Evolutionary conservation across 2,797 vertebrate genomes (phyloP).

Genomic region (Caiman crocodilus): DNA sequence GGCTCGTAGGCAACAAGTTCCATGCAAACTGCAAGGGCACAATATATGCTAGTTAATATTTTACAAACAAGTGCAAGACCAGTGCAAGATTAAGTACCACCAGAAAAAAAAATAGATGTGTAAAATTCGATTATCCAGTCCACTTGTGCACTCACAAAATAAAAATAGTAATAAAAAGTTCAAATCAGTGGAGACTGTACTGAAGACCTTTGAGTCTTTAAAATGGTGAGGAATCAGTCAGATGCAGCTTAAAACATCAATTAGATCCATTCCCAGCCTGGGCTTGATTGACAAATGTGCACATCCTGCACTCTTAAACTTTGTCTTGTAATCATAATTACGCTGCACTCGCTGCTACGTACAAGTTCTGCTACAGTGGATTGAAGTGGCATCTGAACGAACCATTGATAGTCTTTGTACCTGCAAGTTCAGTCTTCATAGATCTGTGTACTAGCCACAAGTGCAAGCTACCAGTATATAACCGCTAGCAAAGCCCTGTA

Average conservation of each 20-base stretch:
- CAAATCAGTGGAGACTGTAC: not conserved
- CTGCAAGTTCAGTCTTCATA: not conserved
- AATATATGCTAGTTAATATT: not conserved
- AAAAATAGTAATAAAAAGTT: not conserved
- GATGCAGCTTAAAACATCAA: not conserved
- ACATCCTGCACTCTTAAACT: not conserved
- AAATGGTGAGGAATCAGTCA: not conserved
- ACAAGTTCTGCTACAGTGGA: not conserved
- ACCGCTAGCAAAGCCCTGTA: conserved; percentile 17
- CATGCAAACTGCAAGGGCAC: not conserved
- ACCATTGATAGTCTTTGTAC: not conserved
- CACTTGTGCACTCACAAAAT: not conserved
- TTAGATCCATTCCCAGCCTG: not conserved
- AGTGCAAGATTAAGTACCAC: conserved; percentile 17
- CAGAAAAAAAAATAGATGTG: not conserved
- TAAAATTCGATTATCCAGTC: not conserved
- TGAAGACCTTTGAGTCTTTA: not conserved
- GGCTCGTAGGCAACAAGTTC: not conserved
- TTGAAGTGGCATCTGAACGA: not conserved
- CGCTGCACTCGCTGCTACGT: not conserved
- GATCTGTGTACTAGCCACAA: not conserved
- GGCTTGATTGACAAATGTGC: conserved; percentile 16
- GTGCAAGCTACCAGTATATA: conserved; percentile 24
- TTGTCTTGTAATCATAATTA: not conserved
- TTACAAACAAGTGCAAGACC: not conserved